These are phyloP conservation scores for Alsophila aescularia DNA, from an alignment of 2,888 invertebrate species.

Conservation along the genomic window DNA sequence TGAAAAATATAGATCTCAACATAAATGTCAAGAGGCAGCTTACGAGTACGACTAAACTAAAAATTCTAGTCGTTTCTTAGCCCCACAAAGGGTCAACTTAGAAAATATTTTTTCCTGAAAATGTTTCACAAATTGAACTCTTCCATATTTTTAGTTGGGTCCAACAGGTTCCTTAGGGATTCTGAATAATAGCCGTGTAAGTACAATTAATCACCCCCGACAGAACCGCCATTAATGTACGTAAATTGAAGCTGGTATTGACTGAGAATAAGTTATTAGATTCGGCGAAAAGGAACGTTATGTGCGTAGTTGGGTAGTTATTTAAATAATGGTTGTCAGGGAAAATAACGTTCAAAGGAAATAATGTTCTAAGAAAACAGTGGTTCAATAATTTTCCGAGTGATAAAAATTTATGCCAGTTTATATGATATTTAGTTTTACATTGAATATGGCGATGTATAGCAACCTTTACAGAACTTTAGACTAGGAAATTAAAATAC, in stretches of 20 bases:
- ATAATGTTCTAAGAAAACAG: too few species aligned
- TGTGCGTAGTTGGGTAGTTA: neutral
- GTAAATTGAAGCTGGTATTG: slow-evolving; percentile 13
- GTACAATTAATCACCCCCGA: slow-evolving; percentile 6
- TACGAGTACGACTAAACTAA: too few species aligned
- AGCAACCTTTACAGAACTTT: too few species aligned
- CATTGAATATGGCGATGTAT: too few species aligned
- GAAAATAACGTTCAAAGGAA: too few species aligned
- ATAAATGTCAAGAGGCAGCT: too few species aligned
- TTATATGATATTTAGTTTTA: too few species aligned
- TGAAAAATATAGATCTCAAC: too few species aligned
- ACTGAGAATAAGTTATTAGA: slow-evolving; percentile 8
- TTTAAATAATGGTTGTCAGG: too few species aligned
- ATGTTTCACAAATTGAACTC: neutral
- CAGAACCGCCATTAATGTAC: slow-evolving; percentile 4
- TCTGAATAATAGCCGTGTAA: slow-evolving; percentile 4
- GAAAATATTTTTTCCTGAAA: neutral
- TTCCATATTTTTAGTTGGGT: slow-evolving; percentile 3
- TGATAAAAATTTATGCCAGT: too few species aligned
- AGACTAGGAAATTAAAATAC: too few species aligned
- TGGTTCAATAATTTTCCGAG: too few species aligned
- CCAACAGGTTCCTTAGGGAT: slow-evolving; percentile 10
- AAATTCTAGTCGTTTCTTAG: neutral
- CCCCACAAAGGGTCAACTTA: neutral
- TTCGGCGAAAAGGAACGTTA: slow-evolving; percentile 1